phyloP scores from a whole-genome alignment of 2,113 vertebrate species.

The Aegypius monachus region DNA sequence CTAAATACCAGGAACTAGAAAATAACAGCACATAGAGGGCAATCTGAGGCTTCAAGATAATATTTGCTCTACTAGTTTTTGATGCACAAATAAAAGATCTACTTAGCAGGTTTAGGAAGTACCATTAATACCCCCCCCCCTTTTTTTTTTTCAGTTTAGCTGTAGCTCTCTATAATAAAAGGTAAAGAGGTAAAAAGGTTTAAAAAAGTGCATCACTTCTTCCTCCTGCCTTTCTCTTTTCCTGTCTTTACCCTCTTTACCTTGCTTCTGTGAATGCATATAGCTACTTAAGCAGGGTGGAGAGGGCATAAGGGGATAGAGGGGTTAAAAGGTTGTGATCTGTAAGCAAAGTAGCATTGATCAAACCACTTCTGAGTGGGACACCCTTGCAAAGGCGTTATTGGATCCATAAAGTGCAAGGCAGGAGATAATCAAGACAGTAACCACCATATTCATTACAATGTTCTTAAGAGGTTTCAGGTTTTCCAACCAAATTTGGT shows the following conservation, averaged over 20 bases:
- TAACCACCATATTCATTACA: background rate
- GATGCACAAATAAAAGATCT: background rate
- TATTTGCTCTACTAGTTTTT: background rate
- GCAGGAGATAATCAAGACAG: background rate
- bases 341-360: background rate
- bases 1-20: background rate
- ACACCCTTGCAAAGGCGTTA: background rate
- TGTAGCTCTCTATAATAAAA: background rate
- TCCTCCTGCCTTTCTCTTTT: background rate
- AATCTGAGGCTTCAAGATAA: background rate
- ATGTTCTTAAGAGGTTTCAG: background rate
- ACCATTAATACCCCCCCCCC: background rate
- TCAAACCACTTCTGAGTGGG: background rate
- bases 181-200: background rate
- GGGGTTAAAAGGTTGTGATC: background rate
- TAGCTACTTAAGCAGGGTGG: background rate
- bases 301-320: background rate
- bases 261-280: background rate
- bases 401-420: background rate
- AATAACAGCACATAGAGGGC: background rate
- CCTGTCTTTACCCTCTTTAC: background rate
- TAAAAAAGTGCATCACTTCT: background rate
- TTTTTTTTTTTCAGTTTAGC: background rate
- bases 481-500: background rate
- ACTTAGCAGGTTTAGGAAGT: background rate